Evolutionary conservation across 2,888 invertebrate species (phyloP), one percentile per base, ranked within the genome.

Genomic region (Chloroclystis v-ata): DNA sequence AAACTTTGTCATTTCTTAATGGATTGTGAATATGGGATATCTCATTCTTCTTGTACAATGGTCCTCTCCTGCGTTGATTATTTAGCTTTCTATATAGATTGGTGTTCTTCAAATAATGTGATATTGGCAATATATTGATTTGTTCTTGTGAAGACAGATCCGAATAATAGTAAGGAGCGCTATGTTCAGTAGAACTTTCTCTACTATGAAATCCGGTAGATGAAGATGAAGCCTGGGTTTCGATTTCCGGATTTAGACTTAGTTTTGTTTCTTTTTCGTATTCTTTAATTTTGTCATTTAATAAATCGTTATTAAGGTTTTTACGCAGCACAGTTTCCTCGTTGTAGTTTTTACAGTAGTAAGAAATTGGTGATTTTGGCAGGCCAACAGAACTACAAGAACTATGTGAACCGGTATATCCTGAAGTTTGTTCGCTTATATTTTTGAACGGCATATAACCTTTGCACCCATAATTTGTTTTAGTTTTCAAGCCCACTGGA

Each of bases 101-200:
- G 55, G 88, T 86, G 64, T 87, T 89, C 63, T 89, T 89, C 53
- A 87, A 67, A 53, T 72, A 88, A 63, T 86, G 86, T 47, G 83
- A 82, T 43, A 81, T 79, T 43, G 82, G 79, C 37, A 85, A 57
- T 43, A 84, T 62, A 59, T 89, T 87, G 48, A 89, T 82, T 57
- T 89, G 85, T 54, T 88, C 88, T 61, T 89, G 88, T 2, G 89
- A 82, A 59, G 86, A 92, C 39, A 92, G 85, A 74, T 96, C 96
- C 0, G 96, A 95, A 72, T 96, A 96, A 67, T 96, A 96, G 67
- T 96, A 96, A 0, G 96, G 95, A 25, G 94, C 95, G 44, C 92
- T 90, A 52, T 92, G 91, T 56, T 92, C 92, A 11, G 89, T 87
- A 54, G 91, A 91, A 63, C 91, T 91, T 63, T 91, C 91, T 48